Evolutionary conservation across 30 jellyfish, hydroid and myxozoan species (phyloP), one percentile per base, ranked within the genome.

Genomic region (Hydractinia symbiolongicarpus): DNA sequence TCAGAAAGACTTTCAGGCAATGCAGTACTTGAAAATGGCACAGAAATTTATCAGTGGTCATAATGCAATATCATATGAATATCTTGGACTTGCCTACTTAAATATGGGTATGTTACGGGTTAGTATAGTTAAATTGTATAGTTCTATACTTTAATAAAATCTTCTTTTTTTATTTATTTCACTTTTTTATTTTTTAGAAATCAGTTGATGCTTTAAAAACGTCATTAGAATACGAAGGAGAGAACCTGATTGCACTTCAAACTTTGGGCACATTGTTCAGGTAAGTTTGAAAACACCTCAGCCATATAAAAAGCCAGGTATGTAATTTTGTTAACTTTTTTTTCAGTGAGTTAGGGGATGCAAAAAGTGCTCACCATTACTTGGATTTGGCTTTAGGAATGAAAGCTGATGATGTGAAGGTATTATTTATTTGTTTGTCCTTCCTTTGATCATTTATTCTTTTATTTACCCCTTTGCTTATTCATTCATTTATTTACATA

Each of bases 101-200:
- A 83, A 93, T 11, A 64, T 92, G 66, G 98, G 98, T 20, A 86
- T 85, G 96, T 40, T 92, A 19, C 79, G 88, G 96, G 98, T 92
- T 77, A 9, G 61, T 9, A 16, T 50, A 30, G n/a, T 50, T 9
- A 15, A 13, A 17, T 61, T 60, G 62, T 56, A 20, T 67, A 67
- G 11, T 67, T 13, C 4, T 13, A 3, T 67, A 15, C 14, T 67
- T 67, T 1, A 15, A 21, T 20, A 13, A 13, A 13, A 13, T 10
- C 11, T 67, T 21, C 1, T 15, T 15, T 15, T 0, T 10, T 20
- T 21, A 67, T n/a, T 60, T 19, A 9, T 20, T 8, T 20, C 80
- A 71, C 7, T 20, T 71, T 71, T 71, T 4, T 19, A 71, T 20
- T 30, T 30, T 13, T 6, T 64, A 93, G 99, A 91, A 93, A 51